phyloP scores from a whole-genome alignment of 2,888 invertebrate species.

The Tubiluchus corallicola region DNA sequence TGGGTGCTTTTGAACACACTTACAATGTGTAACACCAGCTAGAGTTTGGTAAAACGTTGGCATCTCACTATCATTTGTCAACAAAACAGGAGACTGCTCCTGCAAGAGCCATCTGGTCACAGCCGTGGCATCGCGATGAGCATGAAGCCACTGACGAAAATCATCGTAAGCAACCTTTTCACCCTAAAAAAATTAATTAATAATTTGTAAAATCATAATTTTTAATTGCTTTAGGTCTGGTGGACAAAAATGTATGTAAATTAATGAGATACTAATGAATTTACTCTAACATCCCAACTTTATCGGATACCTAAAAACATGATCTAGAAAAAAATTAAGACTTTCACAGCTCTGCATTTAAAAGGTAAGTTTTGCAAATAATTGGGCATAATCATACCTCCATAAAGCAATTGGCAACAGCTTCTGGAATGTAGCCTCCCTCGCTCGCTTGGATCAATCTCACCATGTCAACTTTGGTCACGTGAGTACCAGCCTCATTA shows the following conservation, averaged over 20 bases:
- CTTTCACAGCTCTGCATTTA: too few relatives aligned
- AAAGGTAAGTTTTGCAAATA: too few relatives aligned
- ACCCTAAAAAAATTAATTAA: conserved; percentile 20
- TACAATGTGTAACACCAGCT: conserved; percentile 78
- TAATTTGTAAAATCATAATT: not conserved
- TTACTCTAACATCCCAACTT: too few relatives aligned
- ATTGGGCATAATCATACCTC: conserved; percentile 29
- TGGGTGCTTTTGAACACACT: too few relatives aligned
- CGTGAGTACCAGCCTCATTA: conserved; percentile 53
- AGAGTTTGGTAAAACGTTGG: conserved; percentile 77
- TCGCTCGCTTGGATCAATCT: conserved; percentile 32
- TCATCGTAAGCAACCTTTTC: conserved; percentile 33
- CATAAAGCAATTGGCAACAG: conserved; percentile 31
- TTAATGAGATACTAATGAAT: too few relatives aligned
- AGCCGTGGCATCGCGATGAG: conserved; percentile 53
- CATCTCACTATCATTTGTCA: conserved; percentile 62
- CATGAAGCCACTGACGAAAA: conserved; percentile 56
- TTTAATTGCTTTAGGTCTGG: not conserved
- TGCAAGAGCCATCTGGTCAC: conserved; percentile 61
- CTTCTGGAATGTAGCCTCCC: conserved; percentile 31
- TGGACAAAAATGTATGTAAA: too few relatives aligned
- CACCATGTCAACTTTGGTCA: conserved; percentile 53
- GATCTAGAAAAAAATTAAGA: too few relatives aligned
- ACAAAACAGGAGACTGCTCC: conserved; percentile 44
- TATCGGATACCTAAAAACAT: too few relatives aligned